Percentiles rank a stretch among this genome's conserved stretches.
Conservation (phyloP, 35 echinoderm and acorn worm species). For the Lytechinus variegatus region DNA sequence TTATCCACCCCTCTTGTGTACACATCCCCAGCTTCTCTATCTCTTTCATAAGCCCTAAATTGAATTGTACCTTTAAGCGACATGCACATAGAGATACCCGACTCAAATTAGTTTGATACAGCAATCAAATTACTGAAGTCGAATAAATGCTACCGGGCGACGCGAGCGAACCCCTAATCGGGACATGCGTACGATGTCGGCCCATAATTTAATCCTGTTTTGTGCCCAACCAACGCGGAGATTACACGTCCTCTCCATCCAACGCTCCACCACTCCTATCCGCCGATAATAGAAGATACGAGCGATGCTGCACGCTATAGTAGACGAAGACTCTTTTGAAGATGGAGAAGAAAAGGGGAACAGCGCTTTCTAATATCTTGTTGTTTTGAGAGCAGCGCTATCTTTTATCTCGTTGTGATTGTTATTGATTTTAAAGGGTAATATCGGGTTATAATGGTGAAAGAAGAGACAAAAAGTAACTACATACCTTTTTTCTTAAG, state of each 20-base stretch:
- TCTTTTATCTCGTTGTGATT: background rate
- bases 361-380: background rate
- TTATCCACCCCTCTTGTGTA: background rate
- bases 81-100: slow-evolving; percentile 20
- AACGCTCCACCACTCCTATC: background rate
- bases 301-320: background rate
- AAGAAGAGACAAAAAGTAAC: too few species aligned
- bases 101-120: slow-evolving; percentile 46
- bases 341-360: background rate
- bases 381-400: background rate
- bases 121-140: slow-evolving; percentile 43
- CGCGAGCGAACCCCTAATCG: background rate
- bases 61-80: slow-evolving; percentile 37
- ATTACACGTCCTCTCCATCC: background rate
- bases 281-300: background rate
- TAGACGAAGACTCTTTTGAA: background rate
- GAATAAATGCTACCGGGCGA: slow-evolving; percentile 41
- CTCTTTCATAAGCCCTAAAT: slow-evolving; percentile 3
- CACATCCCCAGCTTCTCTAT: background rate
- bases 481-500: too few species aligned
- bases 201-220: slow-evolving; percentile 56
- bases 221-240: slow-evolving; percentile 1
- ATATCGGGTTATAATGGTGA: background rate
- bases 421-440: background rate
- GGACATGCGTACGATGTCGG: slow-evolving; percentile 3